Base-by-base conservation (phyloP, 2,888 invertebrate genomes). In the Micropterix aruncella region DNA sequence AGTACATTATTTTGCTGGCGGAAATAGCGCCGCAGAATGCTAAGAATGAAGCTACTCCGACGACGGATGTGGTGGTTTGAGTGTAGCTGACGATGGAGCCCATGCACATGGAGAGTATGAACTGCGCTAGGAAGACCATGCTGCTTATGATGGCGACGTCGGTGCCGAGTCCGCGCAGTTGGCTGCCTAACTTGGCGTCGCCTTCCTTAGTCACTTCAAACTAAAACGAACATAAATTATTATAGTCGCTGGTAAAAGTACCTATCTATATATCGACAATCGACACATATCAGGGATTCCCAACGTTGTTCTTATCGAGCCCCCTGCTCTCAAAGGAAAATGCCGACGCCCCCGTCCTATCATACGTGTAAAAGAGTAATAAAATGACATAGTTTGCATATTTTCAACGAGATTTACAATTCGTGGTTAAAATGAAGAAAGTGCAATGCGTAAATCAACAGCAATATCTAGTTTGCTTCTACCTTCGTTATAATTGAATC, bases 91-190 rank as follows among this genome's bases (percentile, higher is more conserved):
- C 86, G 42, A 95, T 83, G 18, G 82, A 76, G 1, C 93, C 92
- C 78, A 93, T 83, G 54, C 83, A 81, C 53, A 89, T 71, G 0
- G 94, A 94, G 9, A 96, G 74, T 36, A 89, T 73, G 56, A 95
- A 90, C 63, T 96, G 96, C 1, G 95, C 95, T 49, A 95, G 74
- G 61, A 96, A 96, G 2, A 92, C 94, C 84, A 95, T 95, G 58
- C 89, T 90, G 57, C 92, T 90, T 36, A 96, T 87, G 43, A 95
- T 81, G 1, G 94, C 95, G 0, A 96, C 82, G 60, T 96, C 95
- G 0, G 95, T 96, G 4, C 95, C 95, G 43, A 96, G 73, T 3
- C 95, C 95, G 7, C 95, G 79, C n/a, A 83, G 72, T 45, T 77
- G 76, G 0, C 74, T 75, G 41, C 76, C 18, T 53, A 70, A 58